Percentiles rank a stretch among this genome's conserved stretches.
phyloP scores from a whole-genome alignment of 1,140 invertebrate species.

The Lepidostoma basale region DNA sequence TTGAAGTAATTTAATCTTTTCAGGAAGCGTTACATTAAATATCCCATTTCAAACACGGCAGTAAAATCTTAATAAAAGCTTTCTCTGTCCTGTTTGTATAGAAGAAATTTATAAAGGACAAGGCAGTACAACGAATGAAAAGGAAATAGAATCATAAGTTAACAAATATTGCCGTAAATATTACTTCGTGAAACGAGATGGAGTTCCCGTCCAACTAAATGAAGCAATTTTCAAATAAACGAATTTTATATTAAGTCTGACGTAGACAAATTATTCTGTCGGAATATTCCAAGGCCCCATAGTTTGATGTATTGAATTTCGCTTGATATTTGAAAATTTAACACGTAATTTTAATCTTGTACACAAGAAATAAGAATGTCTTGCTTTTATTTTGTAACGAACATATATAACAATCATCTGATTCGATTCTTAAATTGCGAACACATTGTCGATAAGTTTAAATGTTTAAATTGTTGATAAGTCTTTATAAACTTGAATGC shows the following conservation, averaged over 20 bases:
- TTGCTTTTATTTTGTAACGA: no score
- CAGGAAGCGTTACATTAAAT: no score
- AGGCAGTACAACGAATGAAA: constrained; percentile 30
- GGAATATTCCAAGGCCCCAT: neutral
- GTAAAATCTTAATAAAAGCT: neutral
- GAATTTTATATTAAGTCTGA: constrained; percentile 30
- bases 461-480: no score
- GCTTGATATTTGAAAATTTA: neutral
- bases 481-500: no score
- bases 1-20: no score
- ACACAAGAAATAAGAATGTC: no score
- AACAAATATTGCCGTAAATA: constrained; percentile 31
- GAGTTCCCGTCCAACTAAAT: neutral
- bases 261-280: constrained; percentile 15
- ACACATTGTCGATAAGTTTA: no score
- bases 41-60: no score
- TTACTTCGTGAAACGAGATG: neutral
- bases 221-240: constrained; percentile 20
- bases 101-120: constrained; percentile 33
- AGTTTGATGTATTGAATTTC: constrained; percentile 20
- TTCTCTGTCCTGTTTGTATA: neutral
- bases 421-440: no score
- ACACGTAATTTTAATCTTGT: no score
- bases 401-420: no score
- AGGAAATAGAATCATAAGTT: constrained; percentile 39